Evolutionary conservation across 2,888 invertebrate species (phyloP).

Genomic region (Euplexia lucipara): DNA sequence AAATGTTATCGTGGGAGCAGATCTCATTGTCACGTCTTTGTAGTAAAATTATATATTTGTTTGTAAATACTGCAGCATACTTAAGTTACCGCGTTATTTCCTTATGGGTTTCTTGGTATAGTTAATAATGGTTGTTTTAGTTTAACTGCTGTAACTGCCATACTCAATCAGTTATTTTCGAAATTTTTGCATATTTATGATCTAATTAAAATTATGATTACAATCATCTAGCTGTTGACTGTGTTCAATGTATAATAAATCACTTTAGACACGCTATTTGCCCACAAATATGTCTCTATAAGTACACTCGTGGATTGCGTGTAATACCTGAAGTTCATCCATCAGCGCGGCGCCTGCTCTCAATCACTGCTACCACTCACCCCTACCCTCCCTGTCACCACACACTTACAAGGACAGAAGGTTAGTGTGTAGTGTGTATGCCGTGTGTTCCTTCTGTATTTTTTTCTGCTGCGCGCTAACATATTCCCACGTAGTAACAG

Average conservation of each 20-base stretch:
- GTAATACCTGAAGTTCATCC: constrained; percentile 29
- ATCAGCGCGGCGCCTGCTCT: constrained; percentile 44
- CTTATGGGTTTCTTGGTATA: constrained; percentile 6
- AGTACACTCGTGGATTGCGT: neutral
- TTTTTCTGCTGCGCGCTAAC: neutral
- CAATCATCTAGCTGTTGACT: neutral
- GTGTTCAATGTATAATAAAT: neutral
- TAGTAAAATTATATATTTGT: constrained; percentile 27
- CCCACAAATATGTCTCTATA: neutral
- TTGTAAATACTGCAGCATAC: constrained; percentile 40
- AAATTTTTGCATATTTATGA: neutral
- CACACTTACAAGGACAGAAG: neutral
- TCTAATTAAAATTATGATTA: no score
- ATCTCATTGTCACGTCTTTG: constrained; percentile 38
- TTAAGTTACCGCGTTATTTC: constrained; percentile 23
- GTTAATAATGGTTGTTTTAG: neutral
- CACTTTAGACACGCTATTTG: neutral
- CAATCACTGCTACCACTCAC: constrained; percentile 13
- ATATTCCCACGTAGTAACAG: neutral
- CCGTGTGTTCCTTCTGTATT: neutral
- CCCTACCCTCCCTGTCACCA: neutral
- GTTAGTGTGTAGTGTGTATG: no score
- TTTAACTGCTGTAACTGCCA: neutral
- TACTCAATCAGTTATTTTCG: neutral
- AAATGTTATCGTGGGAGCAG: constrained; percentile 61